Conservation (phyloP, 2,888 invertebrate genomes). For the Branchinecta sandiegonensis region DNA sequence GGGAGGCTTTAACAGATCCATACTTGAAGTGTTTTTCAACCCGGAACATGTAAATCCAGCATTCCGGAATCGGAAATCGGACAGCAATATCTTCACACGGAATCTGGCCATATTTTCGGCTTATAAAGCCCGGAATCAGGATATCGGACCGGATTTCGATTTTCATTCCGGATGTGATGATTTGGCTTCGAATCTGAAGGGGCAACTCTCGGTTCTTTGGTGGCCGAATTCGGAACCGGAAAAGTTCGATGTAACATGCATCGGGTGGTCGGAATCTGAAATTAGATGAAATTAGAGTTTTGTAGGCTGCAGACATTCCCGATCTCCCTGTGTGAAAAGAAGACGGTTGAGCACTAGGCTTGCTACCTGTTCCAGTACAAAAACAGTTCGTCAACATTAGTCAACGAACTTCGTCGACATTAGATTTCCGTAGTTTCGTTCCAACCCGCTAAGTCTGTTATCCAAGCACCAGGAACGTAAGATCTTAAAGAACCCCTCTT, state of each 20-base stretch:
- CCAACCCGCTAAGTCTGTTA: no score
- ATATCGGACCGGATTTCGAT: conserved; percentile 90
- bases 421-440: no score
- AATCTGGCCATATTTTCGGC: conserved; percentile 83
- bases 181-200: conserved; percentile 76
- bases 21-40: conserved; percentile 96
- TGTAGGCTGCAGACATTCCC: no score
- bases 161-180: conserved; percentile 72
- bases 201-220: conserved; percentile 94
- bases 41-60: conserved; percentile 97
- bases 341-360: no score
- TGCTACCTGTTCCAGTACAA: no score
- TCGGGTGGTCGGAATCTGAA: conserved; percentile 85
- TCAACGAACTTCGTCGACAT: no score
- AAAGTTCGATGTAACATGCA: conserved; percentile 90
- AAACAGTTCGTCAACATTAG: no score
- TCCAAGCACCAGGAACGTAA: no score
- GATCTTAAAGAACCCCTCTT: no score
- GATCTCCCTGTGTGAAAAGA: no score
- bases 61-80: conserved; percentile 92
- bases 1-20: conserved; percentile 90
- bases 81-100: conserved; percentile 96
- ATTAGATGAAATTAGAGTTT: background rate
- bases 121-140: conserved; percentile 90
- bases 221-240: conserved; percentile 87